phyloP scores from a whole-genome alignment of 2,888 invertebrate species.

The Ennomos erosarius region DNA sequence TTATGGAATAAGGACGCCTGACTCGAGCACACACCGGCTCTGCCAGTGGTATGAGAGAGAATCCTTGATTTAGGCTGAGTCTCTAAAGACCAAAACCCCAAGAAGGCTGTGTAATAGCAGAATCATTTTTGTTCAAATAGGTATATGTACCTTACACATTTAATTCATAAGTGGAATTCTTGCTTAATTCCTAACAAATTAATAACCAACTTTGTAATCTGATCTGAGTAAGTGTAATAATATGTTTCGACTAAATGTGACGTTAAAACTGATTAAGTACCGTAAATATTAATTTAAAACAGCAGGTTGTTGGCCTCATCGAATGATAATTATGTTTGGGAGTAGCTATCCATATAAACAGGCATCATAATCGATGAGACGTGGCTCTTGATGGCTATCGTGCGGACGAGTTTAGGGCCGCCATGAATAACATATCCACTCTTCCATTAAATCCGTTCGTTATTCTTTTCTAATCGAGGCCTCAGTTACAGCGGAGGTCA shows the following conservation, averaged over 20 bases:
- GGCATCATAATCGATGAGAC: constrained; percentile 54
- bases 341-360: constrained; percentile 53
- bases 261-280: constrained; percentile 10
- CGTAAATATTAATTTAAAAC: constrained; percentile 30
- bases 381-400: constrained; percentile 53
- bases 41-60: too few species aligned
- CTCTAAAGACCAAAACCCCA: too few species aligned
- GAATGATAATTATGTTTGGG: constrained; percentile 55
- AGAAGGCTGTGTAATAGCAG: too few species aligned
- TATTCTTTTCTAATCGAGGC: constrained; percentile 64
- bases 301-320: constrained; percentile 53
- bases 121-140: neutral
- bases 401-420: constrained; percentile 38
- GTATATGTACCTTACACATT: constrained; percentile 12
- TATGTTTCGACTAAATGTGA: constrained; percentile 14
- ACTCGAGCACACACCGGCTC: too few species aligned
- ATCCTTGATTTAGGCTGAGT: too few species aligned
- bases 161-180: constrained; percentile 18
- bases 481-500: constrained; percentile 53
- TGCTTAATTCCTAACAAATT: constrained; percentile 4
- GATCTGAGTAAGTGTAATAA: neutral
- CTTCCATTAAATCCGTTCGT: constrained; percentile 58
- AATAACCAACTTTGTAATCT: constrained; percentile 10
- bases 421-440: constrained; percentile 55
- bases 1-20: too few species aligned